Conservation (phyloP, 2,888 invertebrate genomes). For the Lasioglossum calceatum region DNA sequence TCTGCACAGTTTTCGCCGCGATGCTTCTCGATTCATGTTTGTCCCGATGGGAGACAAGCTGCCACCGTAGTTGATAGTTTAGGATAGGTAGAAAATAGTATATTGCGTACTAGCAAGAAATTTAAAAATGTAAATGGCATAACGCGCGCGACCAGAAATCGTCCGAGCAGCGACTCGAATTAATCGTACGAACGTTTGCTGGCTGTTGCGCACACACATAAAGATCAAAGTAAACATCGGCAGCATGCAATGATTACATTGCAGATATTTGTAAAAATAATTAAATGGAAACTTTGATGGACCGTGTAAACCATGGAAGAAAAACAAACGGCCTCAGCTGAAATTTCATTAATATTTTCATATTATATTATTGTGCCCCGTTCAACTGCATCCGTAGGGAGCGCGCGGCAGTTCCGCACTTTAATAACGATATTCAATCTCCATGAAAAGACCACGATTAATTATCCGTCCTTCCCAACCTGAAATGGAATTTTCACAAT, state of each 20-base stretch:
- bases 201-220: not conserved
- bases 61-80: not conserved
- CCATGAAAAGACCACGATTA: not conserved
- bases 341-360: not conserved
- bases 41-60: not conserved
- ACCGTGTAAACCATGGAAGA: not conserved
- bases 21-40: not conserved
- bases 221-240: not conserved
- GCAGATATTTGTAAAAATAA: not conserved
- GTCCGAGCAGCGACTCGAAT: not conserved
- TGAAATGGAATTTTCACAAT: not conserved
- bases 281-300: not conserved
- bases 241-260: not conserved
- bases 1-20: no score
- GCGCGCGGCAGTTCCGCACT: no score
- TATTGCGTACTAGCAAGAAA: not conserved
- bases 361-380: not conserved
- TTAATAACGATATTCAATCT: not conserved
- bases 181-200: not conserved
- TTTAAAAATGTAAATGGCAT: not conserved
- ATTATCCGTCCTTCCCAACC: not conserved
- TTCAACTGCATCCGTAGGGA: not conserved
- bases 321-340: not conserved
- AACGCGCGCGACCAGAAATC: not conserved
- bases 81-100: not conserved